phyloP scores from a whole-genome alignment of 2,888 invertebrate genomes.

The Macropis europaea region DNA sequence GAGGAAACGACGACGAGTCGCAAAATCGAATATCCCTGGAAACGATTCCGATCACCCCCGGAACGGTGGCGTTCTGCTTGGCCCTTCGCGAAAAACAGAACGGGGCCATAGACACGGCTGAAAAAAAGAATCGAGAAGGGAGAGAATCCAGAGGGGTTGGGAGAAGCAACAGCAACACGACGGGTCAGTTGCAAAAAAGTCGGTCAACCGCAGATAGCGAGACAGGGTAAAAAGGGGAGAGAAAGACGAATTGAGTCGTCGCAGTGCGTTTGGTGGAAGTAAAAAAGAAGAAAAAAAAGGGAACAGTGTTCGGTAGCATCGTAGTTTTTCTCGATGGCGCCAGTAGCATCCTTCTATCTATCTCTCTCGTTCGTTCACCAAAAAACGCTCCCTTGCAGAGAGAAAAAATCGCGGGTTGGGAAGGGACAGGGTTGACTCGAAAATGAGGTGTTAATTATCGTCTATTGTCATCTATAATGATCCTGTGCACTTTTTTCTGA shows the following conservation, averaged over 20 bases:
- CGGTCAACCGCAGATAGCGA: slow-evolving; percentile 62
- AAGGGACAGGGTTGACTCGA: too few species aligned
- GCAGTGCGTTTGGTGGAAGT: slow-evolving; percentile 15
- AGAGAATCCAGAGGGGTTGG: slow-evolving; percentile 14
- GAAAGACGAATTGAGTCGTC: slow-evolving; percentile 62
- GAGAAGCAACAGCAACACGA: slow-evolving; percentile 31
- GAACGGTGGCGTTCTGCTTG: slow-evolving; percentile 5
- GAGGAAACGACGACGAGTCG: slow-evolving; percentile 11
- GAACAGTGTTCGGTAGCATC: background rate
- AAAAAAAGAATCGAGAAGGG: slow-evolving; percentile 29
- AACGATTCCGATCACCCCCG: slow-evolving; percentile 39
- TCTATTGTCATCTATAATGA: too few species aligned
- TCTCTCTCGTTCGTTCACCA: slow-evolving; percentile 10
- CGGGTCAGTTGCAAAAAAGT: slow-evolving; percentile 59
- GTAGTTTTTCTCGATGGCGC: slow-evolving; percentile 53
- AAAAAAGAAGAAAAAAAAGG: slow-evolving; percentile 2
- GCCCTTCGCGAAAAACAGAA: slow-evolving; percentile 20
- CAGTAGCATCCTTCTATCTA: slow-evolving; percentile 3
- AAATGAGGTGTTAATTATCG: too few species aligned
- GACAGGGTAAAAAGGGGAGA: slow-evolving; percentile 21
- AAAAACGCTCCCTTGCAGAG: background rate
- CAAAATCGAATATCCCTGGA: slow-evolving; percentile 41
- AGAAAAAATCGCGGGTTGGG: too few species aligned
- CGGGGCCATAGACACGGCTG: slow-evolving; percentile 22
- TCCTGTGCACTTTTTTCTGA: too few species aligned